Base-by-base conservation (phyloP, 2,888 invertebrate species). In the Andrena camellia region DNA sequence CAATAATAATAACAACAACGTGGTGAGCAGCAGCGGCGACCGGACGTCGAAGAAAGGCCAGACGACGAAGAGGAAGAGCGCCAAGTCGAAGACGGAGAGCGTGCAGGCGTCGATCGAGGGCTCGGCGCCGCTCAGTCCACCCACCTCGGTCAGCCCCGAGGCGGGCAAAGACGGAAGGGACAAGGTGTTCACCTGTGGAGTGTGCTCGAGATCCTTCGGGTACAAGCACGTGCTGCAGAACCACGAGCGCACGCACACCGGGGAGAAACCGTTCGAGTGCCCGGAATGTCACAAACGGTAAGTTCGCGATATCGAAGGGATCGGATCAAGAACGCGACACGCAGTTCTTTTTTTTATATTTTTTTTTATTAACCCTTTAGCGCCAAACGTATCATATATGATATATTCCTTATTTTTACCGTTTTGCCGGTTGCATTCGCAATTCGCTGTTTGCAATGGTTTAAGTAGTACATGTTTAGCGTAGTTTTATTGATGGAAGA, bases 201-300 rank as follows among this genome's bases (percentile, higher is more conserved):
- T 97, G 64, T 98, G 98, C 95, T 97, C 97, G 81, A 96, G 98
- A 86, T 97, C 97, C 13, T 98, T 98, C 92, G 98, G 98, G 66
- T 98, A 98, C 95, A 98, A 98, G 92, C 98, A 98, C 94, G 98
- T 98, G 26, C 95, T 98, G 68, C 98, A 98, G 94, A 98, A 98
- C 93, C 98, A 98, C 94, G 98, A 98, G 92, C 96, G 98, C 89
- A 99, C 98, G 0, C 98, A 98, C 94, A 98, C 98, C 0, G 98
- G 98, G 0, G 98, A 98, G 93, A 98, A 98, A 91, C 98, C 98
- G 0, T 98, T 98, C 94, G 97, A 98, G 93, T 98, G 98, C 92
- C 97, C 96, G 42, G 97, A 98, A 94, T 98, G 98, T 93, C 97
- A 98, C 93, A 98, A 98, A 94, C 96, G 98, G 86, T 94, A 50